Evolutionary conservation across 1,140 invertebrate genomes (phyloP).

Genomic region (Heliconius hermathena): DNA sequence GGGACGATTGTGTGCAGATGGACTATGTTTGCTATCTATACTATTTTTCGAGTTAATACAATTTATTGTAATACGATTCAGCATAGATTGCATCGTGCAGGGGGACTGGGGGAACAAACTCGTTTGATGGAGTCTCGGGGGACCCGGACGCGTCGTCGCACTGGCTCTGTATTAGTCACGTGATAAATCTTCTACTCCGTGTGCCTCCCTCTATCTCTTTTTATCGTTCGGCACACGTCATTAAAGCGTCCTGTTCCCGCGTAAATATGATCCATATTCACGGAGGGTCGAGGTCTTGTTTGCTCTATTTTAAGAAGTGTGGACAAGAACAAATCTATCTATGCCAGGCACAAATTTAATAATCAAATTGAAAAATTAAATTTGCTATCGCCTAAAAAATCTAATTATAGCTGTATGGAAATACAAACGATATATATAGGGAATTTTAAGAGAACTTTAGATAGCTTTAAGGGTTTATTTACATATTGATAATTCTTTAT

Average conservation of each 20-base stretch:
- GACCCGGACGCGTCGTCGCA: conserved; percentile 67
- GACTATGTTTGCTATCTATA: conserved; percentile 80
- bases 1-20: conserved; percentile 78
- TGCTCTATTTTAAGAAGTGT: conserved; percentile 66
- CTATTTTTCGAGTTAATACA: conserved; percentile 82
- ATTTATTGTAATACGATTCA: conserved; percentile 82
- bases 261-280: conserved; percentile 67
- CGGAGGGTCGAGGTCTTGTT: conserved; percentile 64
- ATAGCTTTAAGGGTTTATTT: not conserved
- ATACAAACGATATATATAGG: not conserved
- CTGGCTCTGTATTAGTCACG: conserved; percentile 77
- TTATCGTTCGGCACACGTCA: conserved; percentile 52
- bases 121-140: conserved; percentile 79
- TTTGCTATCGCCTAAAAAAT: conserved; percentile 1
- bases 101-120: conserved; percentile 70
- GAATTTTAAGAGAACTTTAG: not conserved
- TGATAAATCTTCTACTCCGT: conserved; percentile 75
- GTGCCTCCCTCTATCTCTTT: conserved; percentile 61
- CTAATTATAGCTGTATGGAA: not conserved
- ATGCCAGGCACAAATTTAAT: conserved; percentile 54
- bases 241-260: conserved; percentile 63
- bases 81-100: conserved; percentile 80
- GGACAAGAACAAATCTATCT: conserved; percentile 64
- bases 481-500: not conserved
- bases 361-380: conserved; percentile 19